Conservation (phyloP, 30 jellyfish, hydroid and myxozoan genomes). For the Hydra vulgaris region DNA sequence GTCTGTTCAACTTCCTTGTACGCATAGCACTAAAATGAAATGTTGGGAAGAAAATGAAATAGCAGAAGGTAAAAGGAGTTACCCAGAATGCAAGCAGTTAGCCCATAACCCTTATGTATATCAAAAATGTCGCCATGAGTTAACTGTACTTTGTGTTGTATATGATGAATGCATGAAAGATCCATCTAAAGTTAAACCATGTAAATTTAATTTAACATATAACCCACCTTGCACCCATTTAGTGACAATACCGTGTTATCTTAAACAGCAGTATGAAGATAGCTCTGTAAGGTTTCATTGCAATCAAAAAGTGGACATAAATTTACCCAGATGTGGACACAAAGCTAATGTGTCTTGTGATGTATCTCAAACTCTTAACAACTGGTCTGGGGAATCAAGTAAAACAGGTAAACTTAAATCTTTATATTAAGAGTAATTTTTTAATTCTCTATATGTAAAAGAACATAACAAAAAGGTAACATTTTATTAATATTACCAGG, state of each 20-base stretch:
- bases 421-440: too few species aligned
- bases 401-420: not conserved
- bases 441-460: too few species aligned
- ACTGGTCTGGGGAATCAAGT: conserved; percentile 12
- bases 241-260: not conserved
- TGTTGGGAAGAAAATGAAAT: conserved; percentile 16
- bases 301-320: conserved; percentile 2
- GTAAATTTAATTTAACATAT: not conserved
- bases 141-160: conserved; percentile 11
- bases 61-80: conserved; percentile 11
- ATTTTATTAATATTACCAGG: too few species aligned
- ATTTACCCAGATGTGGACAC: conserved; percentile 21
- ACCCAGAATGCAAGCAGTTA: conserved; percentile 9
- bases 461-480: too few species aligned
- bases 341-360: conserved; percentile 16
- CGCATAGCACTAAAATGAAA: conserved; percentile 7
- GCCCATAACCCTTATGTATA: conserved; percentile 10
- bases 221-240: conserved; percentile 12
- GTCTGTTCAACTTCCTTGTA: conserved; percentile 12
- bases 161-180: conserved; percentile 4
- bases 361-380: not conserved
- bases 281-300: not conserved
- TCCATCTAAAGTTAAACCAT: conserved; percentile 1
- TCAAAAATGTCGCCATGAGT: conserved; percentile 6
- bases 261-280: conserved; percentile 14